Evolutionary conservation across 2,888 invertebrate species (phyloP).

Genomic region (Ectemnius cavifrons): DNA sequence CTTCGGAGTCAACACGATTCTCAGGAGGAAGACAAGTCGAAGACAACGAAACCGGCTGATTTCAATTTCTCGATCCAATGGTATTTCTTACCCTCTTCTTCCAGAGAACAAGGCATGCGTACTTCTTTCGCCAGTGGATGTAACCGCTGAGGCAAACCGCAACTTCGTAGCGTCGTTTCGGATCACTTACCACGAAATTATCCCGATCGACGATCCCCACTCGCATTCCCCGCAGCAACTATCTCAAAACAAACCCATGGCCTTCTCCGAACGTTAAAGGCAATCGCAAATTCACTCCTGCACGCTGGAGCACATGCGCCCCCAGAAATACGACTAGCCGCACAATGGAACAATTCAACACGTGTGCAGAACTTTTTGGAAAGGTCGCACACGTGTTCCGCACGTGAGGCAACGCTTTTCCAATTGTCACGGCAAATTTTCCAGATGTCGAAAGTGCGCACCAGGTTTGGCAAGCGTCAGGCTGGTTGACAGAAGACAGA

Average conservation of each 20-base stretch:
- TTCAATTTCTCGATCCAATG: slow-evolving; percentile 33
- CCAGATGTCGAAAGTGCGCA: background rate
- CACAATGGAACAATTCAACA: slow-evolving; percentile 4
- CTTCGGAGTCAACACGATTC: slow-evolving; percentile 32
- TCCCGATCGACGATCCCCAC: slow-evolving; percentile 25
- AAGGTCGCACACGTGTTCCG: slow-evolving; percentile 3
- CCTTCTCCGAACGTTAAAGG: too few species aligned
- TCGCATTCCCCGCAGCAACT: slow-evolving; percentile 22
- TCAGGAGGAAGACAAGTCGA: slow-evolving; percentile 19
- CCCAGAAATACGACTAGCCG: background rate
- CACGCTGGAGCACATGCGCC: too few species aligned
- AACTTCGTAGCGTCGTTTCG: slow-evolving; percentile 45
- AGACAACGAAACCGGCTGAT: slow-evolving; percentile 19
- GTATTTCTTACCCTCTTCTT: slow-evolving; percentile 7
- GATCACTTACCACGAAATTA: slow-evolving; percentile 50
- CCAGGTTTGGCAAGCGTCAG: too few species aligned
- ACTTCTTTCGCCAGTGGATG: slow-evolving; percentile 35
- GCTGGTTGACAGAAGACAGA: too few species aligned
- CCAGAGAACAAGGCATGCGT: background rate
- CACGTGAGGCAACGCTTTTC: background rate
- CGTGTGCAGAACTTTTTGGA: background rate
- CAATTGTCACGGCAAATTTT: background rate
- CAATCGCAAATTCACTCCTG: too few species aligned
- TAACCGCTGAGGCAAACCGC: slow-evolving; percentile 56
- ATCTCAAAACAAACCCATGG: background rate